Evolutionary conservation across 2,888 invertebrate genomes (phyloP).

Genomic region (Vesta saturnalis): DNA sequence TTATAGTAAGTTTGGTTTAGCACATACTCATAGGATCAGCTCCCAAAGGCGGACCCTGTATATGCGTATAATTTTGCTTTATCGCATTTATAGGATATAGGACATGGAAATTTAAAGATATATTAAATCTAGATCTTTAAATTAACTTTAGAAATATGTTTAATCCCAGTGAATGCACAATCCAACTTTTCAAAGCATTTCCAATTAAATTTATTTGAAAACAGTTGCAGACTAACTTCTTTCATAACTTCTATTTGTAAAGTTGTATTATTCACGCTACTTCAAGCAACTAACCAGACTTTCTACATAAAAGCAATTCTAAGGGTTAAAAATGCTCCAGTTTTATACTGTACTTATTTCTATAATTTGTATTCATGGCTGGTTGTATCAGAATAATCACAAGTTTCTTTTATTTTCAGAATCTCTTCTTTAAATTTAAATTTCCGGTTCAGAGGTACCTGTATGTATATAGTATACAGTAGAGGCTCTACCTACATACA

Average conservation of each 20-base stretch:
- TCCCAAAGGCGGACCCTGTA: too few species aligned
- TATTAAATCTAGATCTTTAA: slow-evolving; percentile 3
- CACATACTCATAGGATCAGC: too few species aligned
- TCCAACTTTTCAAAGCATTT: slow-evolving; percentile 28
- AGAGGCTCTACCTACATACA: background rate
- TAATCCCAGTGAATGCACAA: slow-evolving; percentile 22
- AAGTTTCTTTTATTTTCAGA: slow-evolving; percentile 10
- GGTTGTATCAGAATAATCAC: slow-evolving; percentile 21
- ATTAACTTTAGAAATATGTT: slow-evolving; percentile 17
- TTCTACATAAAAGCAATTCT: slow-evolving; percentile 44
- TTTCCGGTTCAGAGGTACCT: background rate
- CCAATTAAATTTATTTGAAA: slow-evolving; percentile 44
- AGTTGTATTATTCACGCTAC: slow-evolving; percentile 45
- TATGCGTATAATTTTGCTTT: too few species aligned
- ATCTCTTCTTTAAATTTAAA: slow-evolving; percentile 1
- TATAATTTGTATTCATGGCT: slow-evolving; percentile 24
- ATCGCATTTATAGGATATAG: too few species aligned
- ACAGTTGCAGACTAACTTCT: slow-evolving; percentile 40
- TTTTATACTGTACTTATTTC: slow-evolving; percentile 45
- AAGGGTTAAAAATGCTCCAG: slow-evolving; percentile 49
- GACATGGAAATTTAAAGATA: background rate
- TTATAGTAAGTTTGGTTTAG: too few species aligned
- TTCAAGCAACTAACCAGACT: slow-evolving; percentile 46
- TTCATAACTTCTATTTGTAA: slow-evolving; percentile 43
- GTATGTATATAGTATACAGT: too few species aligned